These are phyloP conservation scores for Anhinga anhinga DNA, from an alignment of 2,113 vertebrate genomes.

Conservation along the genomic window DNA sequence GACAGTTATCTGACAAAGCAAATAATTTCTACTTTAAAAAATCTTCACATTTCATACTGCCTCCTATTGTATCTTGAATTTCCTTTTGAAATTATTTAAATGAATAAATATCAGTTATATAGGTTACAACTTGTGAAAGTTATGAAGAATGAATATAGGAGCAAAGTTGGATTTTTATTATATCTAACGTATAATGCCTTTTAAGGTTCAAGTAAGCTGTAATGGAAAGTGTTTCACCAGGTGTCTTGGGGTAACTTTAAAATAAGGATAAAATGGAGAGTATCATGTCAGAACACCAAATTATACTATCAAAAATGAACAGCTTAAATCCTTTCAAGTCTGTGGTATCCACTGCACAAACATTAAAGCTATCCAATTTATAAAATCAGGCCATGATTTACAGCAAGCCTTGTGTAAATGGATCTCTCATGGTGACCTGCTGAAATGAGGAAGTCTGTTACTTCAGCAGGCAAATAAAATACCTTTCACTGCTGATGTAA, in stretches of 20 bases:
- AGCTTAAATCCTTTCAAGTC: neutral
- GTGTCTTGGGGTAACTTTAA: neutral
- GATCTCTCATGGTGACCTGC: conserved; percentile 32
- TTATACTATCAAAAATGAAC: neutral
- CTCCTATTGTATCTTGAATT: neutral
- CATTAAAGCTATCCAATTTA: neutral
- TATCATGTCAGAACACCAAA: neutral
- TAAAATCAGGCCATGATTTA: conserved; percentile 39
- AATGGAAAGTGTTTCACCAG: neutral
- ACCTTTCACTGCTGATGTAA: conserved; percentile 31
- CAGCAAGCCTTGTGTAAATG: conserved; percentile 39
- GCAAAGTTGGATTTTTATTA: neutral
- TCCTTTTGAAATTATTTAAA: neutral
- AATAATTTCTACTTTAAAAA: neutral
- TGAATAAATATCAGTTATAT: neutral
- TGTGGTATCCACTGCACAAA: neutral
- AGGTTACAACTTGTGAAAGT: neutral
- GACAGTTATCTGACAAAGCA: neutral
- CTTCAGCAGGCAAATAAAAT: conserved; percentile 52
- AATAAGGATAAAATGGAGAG: neutral
- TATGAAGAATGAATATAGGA: neutral
- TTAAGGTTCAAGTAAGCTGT: neutral
- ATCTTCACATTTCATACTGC: neutral
- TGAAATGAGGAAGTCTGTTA: conserved; percentile 39
- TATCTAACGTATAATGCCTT: neutral